Percentiles rank a stretch among this genome's conserved stretches.
Evolutionary conservation across 2,797 vertebrate genomes (phyloP).

Genomic region (Remorina albescens): DNA sequence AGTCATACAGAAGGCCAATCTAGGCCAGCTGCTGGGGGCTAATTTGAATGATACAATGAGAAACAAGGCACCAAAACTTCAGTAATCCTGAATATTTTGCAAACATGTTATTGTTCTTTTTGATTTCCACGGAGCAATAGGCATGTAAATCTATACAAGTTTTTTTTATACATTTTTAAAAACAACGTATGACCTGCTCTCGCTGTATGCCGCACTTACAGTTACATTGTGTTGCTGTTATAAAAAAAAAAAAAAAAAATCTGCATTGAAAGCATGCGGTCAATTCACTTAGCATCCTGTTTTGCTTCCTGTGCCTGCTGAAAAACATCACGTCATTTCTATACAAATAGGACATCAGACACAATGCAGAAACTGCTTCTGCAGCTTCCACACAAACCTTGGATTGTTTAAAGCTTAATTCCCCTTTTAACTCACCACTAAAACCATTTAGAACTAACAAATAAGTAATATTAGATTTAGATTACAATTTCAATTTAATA

Average conservation of each 20-base stretch:
- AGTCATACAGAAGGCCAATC: conserved; percentile 53
- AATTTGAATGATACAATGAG: conserved; percentile 38
- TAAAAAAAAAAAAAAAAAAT: conserved; percentile 38
- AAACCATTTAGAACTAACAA: not conserved
- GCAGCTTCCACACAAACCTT: conserved; percentile 20
- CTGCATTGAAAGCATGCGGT: conserved; percentile 56
- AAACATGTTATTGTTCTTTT: conserved; percentile 6
- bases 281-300: conserved; percentile 82
- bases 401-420: not conserved
- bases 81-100: conserved; percentile 22
- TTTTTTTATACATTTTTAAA: not conserved
- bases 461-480: too few relatives aligned
- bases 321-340: conserved; percentile 75
- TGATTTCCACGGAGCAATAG: not conserved
- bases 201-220: conserved; percentile 2
- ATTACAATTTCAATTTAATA: too few relatives aligned
- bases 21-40: conserved; percentile 71
- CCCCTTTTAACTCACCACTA: not conserved
- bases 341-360: conserved; percentile 49
- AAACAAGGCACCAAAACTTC: conserved; percentile 5
- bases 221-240: conserved; percentile 32
- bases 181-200: not conserved
- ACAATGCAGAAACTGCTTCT: conserved; percentile 43
- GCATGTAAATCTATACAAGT: not conserved
- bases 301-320: conserved; percentile 81